These are phyloP conservation scores for Amyelois transitella DNA, from an alignment of 1,140 invertebrate species.

Conservation along the genomic window DNA sequence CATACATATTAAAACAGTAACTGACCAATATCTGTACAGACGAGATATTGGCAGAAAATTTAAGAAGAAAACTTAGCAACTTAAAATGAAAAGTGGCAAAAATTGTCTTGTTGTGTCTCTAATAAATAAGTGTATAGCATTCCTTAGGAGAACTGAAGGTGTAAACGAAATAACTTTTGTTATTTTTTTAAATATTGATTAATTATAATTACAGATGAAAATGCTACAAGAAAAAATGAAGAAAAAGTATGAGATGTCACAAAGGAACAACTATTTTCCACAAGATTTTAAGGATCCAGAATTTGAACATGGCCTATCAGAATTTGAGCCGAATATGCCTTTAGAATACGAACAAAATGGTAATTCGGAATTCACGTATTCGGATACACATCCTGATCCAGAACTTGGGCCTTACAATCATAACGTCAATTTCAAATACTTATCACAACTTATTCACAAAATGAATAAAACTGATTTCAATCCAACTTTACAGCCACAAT, in stretches of 20 bases:
- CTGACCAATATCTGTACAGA: conserved; percentile 1
- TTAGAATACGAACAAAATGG: not conserved
- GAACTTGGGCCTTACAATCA: conserved; percentile 10
- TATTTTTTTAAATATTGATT: too few species aligned
- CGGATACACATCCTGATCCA: conserved; percentile 6
- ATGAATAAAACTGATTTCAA: conserved; percentile 20
- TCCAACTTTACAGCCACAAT: not conserved
- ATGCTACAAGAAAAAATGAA: conserved; percentile 28
- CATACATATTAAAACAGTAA: too few species aligned
- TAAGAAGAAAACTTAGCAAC: too few species aligned
- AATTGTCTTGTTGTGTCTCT: too few species aligned
- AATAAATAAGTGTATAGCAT: too few species aligned
- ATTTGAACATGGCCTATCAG: not conserved
- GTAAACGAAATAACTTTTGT: too few species aligned
- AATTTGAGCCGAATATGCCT: not conserved
- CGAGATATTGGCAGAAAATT: too few species aligned
- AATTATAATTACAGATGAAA: conserved; percentile 27
- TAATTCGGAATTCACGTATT: not conserved
- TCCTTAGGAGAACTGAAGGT: too few species aligned
- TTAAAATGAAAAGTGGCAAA: too few species aligned
- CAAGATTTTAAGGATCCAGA: not conserved
- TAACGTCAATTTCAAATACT: conserved; percentile 57
- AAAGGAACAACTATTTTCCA: not conserved
- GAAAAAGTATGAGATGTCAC: conserved; percentile 18
- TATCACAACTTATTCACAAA: conserved; percentile 54